These are phyloP conservation scores for Hyles euphorbiae DNA, from an alignment of 1,140 invertebrate species.

Conservation along the genomic window DNA sequence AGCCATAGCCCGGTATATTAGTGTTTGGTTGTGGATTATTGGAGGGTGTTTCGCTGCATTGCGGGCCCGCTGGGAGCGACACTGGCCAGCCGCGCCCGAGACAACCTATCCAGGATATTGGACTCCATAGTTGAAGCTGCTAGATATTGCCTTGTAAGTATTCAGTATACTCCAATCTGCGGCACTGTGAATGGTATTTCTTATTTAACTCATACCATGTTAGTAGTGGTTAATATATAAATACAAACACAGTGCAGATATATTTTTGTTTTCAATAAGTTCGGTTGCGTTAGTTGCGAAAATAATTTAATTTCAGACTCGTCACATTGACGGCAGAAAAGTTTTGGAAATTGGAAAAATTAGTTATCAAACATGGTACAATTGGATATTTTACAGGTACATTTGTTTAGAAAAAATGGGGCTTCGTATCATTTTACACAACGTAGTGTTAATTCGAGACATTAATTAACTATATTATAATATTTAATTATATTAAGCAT, in stretches of 20 bases:
- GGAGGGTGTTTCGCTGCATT: slow-evolving; percentile 40
- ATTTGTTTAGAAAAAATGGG: slow-evolving; percentile 46
- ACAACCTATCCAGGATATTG: slow-evolving; percentile 72
- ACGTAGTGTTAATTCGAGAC: slow-evolving; percentile 3
- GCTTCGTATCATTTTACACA: slow-evolving; percentile 24
- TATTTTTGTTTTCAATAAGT: slow-evolving; percentile 14
- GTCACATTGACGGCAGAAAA: slow-evolving; percentile 49
- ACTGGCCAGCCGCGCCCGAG: slow-evolving; percentile 63
- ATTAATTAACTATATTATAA: slow-evolving; percentile 9
- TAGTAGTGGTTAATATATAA: background rate
- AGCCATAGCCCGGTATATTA: slow-evolving; percentile 53
- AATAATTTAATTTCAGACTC: slow-evolving; percentile 68
- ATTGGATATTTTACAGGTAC: slow-evolving; percentile 65
- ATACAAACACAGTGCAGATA: no score
- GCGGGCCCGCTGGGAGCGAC: slow-evolving; percentile 43
- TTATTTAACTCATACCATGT: no score
- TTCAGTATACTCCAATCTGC: slow-evolving; percentile 1
- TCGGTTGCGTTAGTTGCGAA: slow-evolving; percentile 33
- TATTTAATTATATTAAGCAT: background rate
- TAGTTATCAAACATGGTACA: slow-evolving; percentile 63
- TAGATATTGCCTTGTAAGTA: slow-evolving; percentile 75
- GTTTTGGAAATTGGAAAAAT: slow-evolving; percentile 51
- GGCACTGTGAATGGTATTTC: no score
- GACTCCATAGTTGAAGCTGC: slow-evolving; percentile 71
- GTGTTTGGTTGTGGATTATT: slow-evolving; percentile 53